A percentile compares a stretch with the other conserved stretches of the same genome.
Evolutionary conservation across 1,140 invertebrate genomes (phyloP).

Genomic region (Achatina immaculata): DNA sequence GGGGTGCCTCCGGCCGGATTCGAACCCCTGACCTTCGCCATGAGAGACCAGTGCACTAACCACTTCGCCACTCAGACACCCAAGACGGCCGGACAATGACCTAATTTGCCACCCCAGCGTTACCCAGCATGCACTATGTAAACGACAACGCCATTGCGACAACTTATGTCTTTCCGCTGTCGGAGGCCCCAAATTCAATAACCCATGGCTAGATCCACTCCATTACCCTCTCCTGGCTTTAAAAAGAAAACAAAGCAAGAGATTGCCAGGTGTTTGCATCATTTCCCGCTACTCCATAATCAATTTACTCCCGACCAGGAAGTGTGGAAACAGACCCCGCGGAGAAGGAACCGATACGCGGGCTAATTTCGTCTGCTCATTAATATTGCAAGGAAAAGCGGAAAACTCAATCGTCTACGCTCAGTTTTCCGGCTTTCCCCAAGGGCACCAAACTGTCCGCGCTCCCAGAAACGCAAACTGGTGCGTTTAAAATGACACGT

Average conservation of each 20-base stretch:
- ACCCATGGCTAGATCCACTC: not conserved
- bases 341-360: slow-evolving; percentile 9
- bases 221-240: not conserved
- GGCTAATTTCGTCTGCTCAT: slow-evolving; percentile 34
- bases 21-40: too few species aligned
- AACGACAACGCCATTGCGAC: too few species aligned
- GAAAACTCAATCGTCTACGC: slow-evolving; percentile 32
- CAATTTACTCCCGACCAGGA: slow-evolving; percentile 26
- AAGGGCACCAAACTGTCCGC: not conserved
- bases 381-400: slow-evolving; percentile 32
- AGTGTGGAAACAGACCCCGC: slow-evolving; percentile 30
- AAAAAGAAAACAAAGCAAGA: not conserved
- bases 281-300: slow-evolving; percentile 30
- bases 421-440: slow-evolving; percentile 22
- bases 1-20: too few species aligned
- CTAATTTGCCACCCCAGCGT: too few species aligned
- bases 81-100: too few species aligned
- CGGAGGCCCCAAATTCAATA: too few species aligned
- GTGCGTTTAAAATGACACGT: not conserved
- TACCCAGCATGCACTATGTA: too few species aligned
- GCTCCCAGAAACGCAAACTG: not conserved
- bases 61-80: too few species aligned
- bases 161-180: too few species aligned
- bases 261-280: slow-evolving; percentile 33
- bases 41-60: too few species aligned